Conservation (phyloP, 2,797 vertebrate species). For the Oreochromis grahami region DNA sequence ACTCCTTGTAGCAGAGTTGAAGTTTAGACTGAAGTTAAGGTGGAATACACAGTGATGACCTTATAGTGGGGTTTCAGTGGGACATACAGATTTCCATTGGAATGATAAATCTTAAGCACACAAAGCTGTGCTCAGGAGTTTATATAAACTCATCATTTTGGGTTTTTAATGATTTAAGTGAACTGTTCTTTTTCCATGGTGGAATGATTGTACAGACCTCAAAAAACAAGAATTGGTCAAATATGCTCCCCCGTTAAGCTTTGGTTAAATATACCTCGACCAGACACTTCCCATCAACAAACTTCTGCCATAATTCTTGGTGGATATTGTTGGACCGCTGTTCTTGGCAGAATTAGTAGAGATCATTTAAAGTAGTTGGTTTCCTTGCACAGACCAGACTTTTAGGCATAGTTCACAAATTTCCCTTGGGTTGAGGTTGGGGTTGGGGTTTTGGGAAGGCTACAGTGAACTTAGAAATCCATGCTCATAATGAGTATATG, state of each 20-base stretch:
- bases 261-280: not conserved
- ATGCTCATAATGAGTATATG: not conserved
- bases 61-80: slow-evolving; percentile 1
- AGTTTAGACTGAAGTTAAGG: slow-evolving; percentile 1
- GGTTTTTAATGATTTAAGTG: not conserved
- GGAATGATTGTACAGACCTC: too few relatives aligned
- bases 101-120: not conserved
- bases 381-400: not conserved
- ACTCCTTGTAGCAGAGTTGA: not conserved
- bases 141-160: not conserved
- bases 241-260: not conserved
- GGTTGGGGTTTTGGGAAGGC: not conserved
- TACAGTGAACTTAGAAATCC: not conserved
- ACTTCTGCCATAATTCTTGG: not conserved
- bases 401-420: not conserved
- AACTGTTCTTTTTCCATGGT: not conserved
- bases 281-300: not conserved
- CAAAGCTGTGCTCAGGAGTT: not conserved
- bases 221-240: not conserved
- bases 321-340: not conserved
- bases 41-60: not conserved
- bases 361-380: not conserved
- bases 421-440: not conserved
- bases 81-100: not conserved
- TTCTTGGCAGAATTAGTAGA: not conserved